Evolutionary conservation across 2,888 invertebrate genomes (phyloP).

Genomic region (Eudasyphora cyanicolor): DNA sequence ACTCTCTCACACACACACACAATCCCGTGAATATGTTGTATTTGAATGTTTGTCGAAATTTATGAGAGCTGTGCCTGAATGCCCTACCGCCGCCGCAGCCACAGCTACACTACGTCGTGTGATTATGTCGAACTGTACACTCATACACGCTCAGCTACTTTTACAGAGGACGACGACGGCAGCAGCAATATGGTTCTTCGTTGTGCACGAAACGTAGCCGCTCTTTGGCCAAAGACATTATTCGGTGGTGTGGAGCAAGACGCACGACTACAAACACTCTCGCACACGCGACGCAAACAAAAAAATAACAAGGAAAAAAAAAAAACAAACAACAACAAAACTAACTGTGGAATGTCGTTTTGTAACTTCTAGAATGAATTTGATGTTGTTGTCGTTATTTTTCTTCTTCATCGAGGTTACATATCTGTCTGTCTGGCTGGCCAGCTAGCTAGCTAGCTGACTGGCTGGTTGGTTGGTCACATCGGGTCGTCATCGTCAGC

Average conservation of each 20-base stretch:
- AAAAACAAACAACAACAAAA: conserved; percentile 38
- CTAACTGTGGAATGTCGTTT: conserved; percentile 75
- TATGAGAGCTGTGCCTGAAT: neutral
- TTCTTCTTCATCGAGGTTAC: conserved; percentile 39
- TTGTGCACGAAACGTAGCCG: neutral
- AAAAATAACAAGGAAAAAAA: conserved; percentile 5
- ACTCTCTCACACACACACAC: neutral
- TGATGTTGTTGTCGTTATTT: conserved; percentile 42
- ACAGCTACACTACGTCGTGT: neutral
- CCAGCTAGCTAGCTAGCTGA: too few species aligned
- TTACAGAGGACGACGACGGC: neutral
- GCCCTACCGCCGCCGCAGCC: neutral
- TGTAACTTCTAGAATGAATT: conserved; percentile 75
- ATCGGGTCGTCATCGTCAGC: neutral
- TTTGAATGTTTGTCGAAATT: neutral
- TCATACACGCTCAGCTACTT: neutral
- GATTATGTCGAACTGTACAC: neutral
- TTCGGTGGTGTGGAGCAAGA: neutral
- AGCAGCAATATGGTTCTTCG: too few species aligned
- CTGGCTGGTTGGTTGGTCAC: neutral
- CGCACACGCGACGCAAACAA: neutral
- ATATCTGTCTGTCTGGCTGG: conserved; percentile 48
- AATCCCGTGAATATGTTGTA: neutral
- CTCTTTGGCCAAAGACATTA: neutral
- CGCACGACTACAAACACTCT: conserved; percentile 21